A percentile compares a stretch with the other conserved stretches of the same genome.
Conservation (phyloP, 2,888 invertebrate genomes). For the Macrosoma leucophasiata region DNA sequence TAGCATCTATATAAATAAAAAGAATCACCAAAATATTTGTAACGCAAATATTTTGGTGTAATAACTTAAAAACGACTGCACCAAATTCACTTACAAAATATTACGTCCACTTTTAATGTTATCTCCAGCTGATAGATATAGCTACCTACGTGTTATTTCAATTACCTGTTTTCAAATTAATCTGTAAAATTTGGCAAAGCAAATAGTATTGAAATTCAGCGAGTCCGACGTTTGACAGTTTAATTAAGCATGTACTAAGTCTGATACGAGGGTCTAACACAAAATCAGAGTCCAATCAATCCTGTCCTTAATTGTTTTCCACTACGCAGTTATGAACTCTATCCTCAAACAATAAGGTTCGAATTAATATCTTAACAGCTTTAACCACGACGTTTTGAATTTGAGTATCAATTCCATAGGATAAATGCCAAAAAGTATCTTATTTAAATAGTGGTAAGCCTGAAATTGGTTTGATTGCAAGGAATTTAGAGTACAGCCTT, state of each 20-base stretch:
- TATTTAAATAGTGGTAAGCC: slow-evolving; percentile 14
- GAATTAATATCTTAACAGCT: slow-evolving; percentile 1
- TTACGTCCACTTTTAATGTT: too few relatives aligned
- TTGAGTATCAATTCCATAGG: slow-evolving; percentile 6
- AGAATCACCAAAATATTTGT: too few relatives aligned
- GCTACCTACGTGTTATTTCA: too few relatives aligned
- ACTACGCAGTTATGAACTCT: slow-evolving; percentile 21
- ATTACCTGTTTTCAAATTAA: too few relatives aligned
- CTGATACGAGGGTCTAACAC: slow-evolving; percentile 37
- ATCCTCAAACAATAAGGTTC: slow-evolving; percentile 12
- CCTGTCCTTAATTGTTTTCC: slow-evolving; percentile 25
- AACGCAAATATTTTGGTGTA: too few relatives aligned
- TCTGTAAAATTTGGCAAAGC: too few relatives aligned
- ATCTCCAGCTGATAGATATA: too few relatives aligned
- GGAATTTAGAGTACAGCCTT: slow-evolving; percentile 22
- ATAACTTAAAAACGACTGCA: too few relatives aligned
- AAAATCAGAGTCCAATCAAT: slow-evolving; percentile 40
- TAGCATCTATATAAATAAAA: too few relatives aligned
- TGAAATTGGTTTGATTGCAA: slow-evolving; percentile 8
- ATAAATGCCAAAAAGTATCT: slow-evolving; percentile 10
- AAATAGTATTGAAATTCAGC: slow-evolving; percentile 29
- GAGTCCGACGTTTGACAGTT: slow-evolving; percentile 40
- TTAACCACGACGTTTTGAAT: slow-evolving; percentile 15
- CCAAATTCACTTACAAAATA: too few relatives aligned
- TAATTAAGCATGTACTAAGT: slow-evolving; percentile 44